Conservation (phyloP, 2,888 invertebrate species). For the Seladonia tumulorum region DNA sequence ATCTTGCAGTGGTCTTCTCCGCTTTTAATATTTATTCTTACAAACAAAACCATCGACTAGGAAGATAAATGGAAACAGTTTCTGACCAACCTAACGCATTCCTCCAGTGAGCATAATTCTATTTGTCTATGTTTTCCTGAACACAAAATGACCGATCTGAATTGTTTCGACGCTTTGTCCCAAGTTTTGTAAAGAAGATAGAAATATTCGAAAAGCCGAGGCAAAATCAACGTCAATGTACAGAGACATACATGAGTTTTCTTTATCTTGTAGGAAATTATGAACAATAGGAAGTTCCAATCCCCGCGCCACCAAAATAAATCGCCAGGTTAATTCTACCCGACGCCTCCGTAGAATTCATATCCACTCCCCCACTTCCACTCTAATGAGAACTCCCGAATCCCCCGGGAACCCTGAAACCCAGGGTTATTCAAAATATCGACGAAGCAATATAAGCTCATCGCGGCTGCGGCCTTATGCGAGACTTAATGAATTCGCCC, state of each 20-base stretch:
- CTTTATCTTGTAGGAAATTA: not conserved
- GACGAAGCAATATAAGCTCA: slow-evolving; percentile 34
- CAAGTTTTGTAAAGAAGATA: too few species aligned
- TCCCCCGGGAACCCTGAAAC: not conserved
- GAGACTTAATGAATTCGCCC: slow-evolving; percentile 45
- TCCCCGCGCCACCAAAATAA: not conserved
- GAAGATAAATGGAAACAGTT: too few species aligned
- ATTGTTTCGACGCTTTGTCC: too few species aligned
- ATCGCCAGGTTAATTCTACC: not conserved
- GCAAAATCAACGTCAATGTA: too few species aligned
- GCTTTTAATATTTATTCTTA: too few species aligned
- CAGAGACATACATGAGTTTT: not conserved
- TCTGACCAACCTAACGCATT: too few species aligned
- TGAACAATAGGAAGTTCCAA: not conserved
- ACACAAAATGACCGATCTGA: too few species aligned
- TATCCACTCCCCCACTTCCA: not conserved
- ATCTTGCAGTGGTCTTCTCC: too few species aligned
- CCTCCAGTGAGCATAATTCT: too few species aligned
- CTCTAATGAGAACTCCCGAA: not conserved
- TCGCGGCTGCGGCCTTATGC: slow-evolving; percentile 17
- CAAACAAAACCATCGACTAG: too few species aligned
- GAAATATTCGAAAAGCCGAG: too few species aligned
- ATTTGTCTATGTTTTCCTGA: too few species aligned
- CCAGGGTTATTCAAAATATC: slow-evolving; percentile 20
- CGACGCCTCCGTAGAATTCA: not conserved